Percentiles rank a stretch among this genome's conserved stretches.
These are phyloP conservation scores for Dynastes grantii DNA, from an alignment of 2,888 invertebrate species.

Conservation along the genomic window DNA sequence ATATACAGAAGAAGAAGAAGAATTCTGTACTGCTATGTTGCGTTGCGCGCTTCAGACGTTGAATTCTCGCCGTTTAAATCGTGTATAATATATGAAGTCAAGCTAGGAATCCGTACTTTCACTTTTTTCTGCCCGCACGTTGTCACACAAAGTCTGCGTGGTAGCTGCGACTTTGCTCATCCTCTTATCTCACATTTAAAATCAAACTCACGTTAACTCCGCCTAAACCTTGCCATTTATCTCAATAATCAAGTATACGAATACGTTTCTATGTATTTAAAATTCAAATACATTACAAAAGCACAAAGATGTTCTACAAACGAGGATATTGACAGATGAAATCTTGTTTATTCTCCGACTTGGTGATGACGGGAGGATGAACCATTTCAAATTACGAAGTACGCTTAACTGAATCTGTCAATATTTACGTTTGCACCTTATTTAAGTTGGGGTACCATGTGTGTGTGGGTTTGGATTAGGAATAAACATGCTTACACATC, in stretches of 20 bases:
- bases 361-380: not conserved
- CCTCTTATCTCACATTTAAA: conserved; percentile 4
- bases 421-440: conserved; percentile 31
- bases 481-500: not conserved
- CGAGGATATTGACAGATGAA: not conserved
- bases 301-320: not conserved
- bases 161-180: conserved; percentile 20
- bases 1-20: conserved; percentile 27
- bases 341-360: too few species aligned
- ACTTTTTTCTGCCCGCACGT: conserved; percentile 36
- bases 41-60: conserved; percentile 9
- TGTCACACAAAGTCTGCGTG: conserved; percentile 11
- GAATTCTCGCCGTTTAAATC: conserved; percentile 32
- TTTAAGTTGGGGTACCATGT: not conserved
- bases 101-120: conserved; percentile 38
- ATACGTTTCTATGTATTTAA: not conserved
- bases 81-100: conserved; percentile 7
- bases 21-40: conserved; percentile 31
- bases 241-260: not conserved
- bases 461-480: not conserved
- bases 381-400: not conserved
- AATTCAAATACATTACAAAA: not conserved
- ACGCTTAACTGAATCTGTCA: not conserved
- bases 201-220: conserved; percentile 18
- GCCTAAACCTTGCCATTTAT: not conserved